Base-by-base conservation (phyloP, 2,888 invertebrate genomes). In the Xiphydria camelus region DNA sequence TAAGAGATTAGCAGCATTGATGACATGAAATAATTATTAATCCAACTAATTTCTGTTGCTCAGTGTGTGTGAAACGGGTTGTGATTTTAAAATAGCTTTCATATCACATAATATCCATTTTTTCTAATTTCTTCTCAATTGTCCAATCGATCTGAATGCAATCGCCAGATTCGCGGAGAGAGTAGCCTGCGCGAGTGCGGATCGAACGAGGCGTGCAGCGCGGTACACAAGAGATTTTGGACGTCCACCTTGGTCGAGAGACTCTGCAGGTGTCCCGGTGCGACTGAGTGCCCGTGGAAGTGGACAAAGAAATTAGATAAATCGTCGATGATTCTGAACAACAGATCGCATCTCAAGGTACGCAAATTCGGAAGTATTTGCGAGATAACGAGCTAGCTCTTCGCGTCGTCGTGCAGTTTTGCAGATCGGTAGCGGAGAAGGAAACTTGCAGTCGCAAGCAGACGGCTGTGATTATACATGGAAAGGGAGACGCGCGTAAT, bases 341-440 rank as follows among this genome's bases (percentile, higher is more conserved):
- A 83, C 60, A 76, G 82, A 48, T 82, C 82, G 2, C 73, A 80
- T 45, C 71, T 85, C n/a, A 84, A 85, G 79, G 85, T 84, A 61
- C 14, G 20, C 43, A 43, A n/a, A n/a, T 5, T 4, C n/a, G 20
- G 9, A 6, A n/a, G 4, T 37, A 38, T 12, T 21, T 25, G 12
- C 15, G 10, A 12, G 4, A n/a, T n/a, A n/a, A n/a, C n/a, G n/a
- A n/a, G n/a, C n/a, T n/a, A n/a, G n/a, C n/a, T n/a, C n/a, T n/a
- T n/a, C n/a, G n/a, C n/a, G n/a, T n/a, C n/a, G 44, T 41, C 31
- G 65, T 76, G 39, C 70, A 83, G 83, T 82, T 83, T 56, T 83
- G 83, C 50, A 66, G 75, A 31, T 69, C 79, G 1, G 62, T 77
- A 12, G 70, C 64, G 4, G 64, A 68, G 9, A 77, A 78, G 76